Percentiles rank a stretch among this genome's conserved stretches.
phyloP scores from a whole-genome alignment of 1,140 invertebrate species.

The Dendroctonus valens region DNA sequence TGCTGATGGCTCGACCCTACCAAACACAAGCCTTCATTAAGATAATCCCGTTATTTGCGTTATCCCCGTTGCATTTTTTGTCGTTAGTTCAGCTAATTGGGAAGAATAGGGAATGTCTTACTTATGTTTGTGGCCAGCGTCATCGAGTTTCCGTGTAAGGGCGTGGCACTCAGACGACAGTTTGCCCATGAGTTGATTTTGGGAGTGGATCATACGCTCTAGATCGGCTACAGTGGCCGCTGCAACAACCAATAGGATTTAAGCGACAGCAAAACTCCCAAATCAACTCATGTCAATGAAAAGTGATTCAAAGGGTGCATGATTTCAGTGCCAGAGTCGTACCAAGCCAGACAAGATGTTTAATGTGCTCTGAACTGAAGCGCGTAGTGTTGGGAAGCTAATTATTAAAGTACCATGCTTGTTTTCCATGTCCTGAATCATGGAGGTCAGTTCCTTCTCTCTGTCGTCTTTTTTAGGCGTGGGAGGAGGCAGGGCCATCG shows the following conservation, averaged over 20 bases:
- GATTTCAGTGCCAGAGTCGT: no score
- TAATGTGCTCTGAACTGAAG: neutral
- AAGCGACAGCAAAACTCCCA: conserved; percentile 21
- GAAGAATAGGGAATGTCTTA: conserved; percentile 55
- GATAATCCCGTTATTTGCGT: no score
- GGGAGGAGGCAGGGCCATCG: conserved; percentile 44
- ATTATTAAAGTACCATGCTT: conserved; percentile 68
- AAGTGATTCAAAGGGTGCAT: neutral
- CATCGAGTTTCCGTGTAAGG: conserved; percentile 81
- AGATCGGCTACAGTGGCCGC: conserved; percentile 79
- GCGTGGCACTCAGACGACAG: conserved; percentile 80
- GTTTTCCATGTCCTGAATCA: conserved; percentile 73
- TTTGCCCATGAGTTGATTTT: conserved; percentile 85
- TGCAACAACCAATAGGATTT: conserved; percentile 52
- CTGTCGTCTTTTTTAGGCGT: conserved; percentile 40
- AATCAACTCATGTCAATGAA: conserved; percentile 45
- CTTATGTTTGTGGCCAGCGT: conserved; percentile 79
- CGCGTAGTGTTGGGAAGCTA: conserved; percentile 27
- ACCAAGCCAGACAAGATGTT: no score
- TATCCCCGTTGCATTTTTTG: neutral
- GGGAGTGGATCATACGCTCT: conserved; percentile 80
- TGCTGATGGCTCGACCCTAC: conserved; percentile 44
- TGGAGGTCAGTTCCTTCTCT: conserved; percentile 68
- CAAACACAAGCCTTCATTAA: conserved; percentile 46
- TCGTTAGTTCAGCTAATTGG: conserved; percentile 44